Evolutionary conservation across 2,113 vertebrate species (phyloP).

Genomic region (Notothenia coriiceps): DNA sequence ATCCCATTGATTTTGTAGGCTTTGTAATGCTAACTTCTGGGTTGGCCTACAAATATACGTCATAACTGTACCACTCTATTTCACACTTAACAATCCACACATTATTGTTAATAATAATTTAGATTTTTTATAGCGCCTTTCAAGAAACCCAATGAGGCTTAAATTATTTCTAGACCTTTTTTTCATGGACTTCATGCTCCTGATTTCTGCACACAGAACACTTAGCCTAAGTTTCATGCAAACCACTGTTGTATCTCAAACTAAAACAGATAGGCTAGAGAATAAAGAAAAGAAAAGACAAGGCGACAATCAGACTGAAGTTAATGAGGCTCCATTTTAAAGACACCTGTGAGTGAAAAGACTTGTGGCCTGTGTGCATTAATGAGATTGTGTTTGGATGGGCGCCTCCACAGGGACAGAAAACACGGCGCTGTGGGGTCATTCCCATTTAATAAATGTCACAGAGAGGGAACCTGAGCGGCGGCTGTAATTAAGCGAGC

Average conservation of each 20-base stretch:
- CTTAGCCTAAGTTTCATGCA: neutral
- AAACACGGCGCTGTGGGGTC: constrained; percentile 53
- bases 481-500: constrained; percentile 66
- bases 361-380: constrained; percentile 52
- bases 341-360: constrained; percentile 49
- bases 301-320: constrained; percentile 57
- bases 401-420: constrained; percentile 33
- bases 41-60: too few species aligned
- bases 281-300: constrained; percentile 50
- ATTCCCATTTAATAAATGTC: constrained; percentile 70
- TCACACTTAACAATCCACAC: too few species aligned
- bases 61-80: too few species aligned
- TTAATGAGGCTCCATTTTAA: constrained; percentile 63
- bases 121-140: too few species aligned
- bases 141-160: too few species aligned
- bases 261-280: neutral
- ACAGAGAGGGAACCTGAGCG: constrained; percentile 41
- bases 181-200: too few species aligned
- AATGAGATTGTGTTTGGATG: constrained; percentile 56
- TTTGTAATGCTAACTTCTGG: too few species aligned
- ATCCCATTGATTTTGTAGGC: too few species aligned
- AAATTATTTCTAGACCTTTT: too few species aligned
- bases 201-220: neutral
- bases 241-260: neutral
- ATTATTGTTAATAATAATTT: too few species aligned